Percentiles rank a stretch among this genome's conserved stretches.
phyloP scores from a whole-genome alignment of 2,113 vertebrate species.

The Gallinago media region DNA sequence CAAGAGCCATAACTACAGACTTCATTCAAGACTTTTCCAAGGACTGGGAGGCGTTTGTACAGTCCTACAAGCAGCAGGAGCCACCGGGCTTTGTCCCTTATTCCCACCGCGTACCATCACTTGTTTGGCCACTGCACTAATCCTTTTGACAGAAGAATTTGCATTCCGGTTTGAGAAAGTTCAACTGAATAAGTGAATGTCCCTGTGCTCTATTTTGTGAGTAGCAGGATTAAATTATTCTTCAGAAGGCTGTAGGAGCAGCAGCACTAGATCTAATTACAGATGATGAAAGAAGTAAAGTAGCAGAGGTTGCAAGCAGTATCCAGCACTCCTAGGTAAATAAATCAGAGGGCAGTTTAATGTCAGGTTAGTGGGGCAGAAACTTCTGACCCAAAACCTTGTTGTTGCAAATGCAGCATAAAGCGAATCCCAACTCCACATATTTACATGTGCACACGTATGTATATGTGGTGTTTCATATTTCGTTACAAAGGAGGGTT shows the following conservation, averaged over 20 bases:
- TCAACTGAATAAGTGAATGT: neutral
- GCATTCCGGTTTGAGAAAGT: neutral
- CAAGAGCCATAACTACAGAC: neutral
- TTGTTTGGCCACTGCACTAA: neutral
- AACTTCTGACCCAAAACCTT: neutral
- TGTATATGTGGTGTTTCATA: neutral
- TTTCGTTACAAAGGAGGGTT: neutral
- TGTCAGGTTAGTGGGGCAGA: neutral
- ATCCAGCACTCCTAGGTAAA: neutral
- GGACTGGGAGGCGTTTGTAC: neutral
- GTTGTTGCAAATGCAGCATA: neutral
- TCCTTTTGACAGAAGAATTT: neutral
- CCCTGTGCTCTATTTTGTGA: neutral
- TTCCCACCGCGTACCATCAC: neutral
- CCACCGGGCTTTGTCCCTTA: neutral
- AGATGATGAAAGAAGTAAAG: neutral
- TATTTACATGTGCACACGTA: accelerated
- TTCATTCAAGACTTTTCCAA: neutral
- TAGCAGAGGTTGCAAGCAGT: neutral
- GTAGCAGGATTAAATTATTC: conserved; percentile 5
- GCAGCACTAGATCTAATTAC: neutral
- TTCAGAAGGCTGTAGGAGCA: neutral
- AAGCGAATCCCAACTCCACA: neutral
- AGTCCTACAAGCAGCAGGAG: neutral
- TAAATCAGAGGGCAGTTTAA: neutral